These are phyloP conservation scores for Alauda arvensis DNA, from an alignment of 2,797 vertebrate genomes.

Conservation along the genomic window DNA sequence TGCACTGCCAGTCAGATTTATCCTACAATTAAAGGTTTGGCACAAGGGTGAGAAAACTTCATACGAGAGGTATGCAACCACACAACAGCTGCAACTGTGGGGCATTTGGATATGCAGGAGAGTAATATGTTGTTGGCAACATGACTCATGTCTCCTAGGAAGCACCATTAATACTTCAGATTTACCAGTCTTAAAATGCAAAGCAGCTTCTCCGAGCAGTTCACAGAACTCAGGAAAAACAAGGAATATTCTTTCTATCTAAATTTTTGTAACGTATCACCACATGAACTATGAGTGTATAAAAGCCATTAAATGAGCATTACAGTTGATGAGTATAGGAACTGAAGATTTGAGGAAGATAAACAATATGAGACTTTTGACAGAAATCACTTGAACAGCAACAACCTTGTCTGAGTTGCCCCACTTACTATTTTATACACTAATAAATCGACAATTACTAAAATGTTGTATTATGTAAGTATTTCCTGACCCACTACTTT, in stretches of 20 bases:
- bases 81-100: constrained; percentile 68
- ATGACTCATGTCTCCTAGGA: constrained; percentile 24
- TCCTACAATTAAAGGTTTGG: constrained; percentile 67
- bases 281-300: background rate
- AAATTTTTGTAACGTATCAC: background rate
- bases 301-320: background rate
- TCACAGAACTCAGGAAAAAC: background rate
- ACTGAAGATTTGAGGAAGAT: background rate
- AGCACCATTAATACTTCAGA: constrained; percentile 27
- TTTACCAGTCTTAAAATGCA: background rate
- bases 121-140: constrained; percentile 42
- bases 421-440: background rate
- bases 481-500: background rate
- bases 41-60: constrained; percentile 62
- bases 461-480: background rate
- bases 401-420: background rate
- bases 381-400: background rate
- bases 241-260: background rate
- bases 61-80: constrained; percentile 59
- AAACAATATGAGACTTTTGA: background rate
- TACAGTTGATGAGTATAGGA: background rate
- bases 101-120: constrained; percentile 51
- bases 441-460: background rate
- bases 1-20: constrained; percentile 67
- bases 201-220: background rate